Evolutionary conservation across 2,888 invertebrate species (phyloP), one percentile per base, ranked within the genome.

Genomic region (Gnatocerus cornutus): DNA sequence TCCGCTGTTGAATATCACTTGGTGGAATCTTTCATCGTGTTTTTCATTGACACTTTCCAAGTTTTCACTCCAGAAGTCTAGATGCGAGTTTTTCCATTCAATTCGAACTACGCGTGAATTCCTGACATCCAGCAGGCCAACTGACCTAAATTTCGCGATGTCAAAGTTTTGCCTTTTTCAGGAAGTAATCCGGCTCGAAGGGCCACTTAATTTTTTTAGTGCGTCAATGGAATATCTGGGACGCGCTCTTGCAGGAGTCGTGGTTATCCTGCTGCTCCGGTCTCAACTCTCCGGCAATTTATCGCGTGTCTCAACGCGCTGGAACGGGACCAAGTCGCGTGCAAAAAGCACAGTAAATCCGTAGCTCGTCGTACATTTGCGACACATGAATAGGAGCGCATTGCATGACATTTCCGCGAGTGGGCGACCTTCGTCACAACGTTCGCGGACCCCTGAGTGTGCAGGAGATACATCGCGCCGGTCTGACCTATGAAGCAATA

Each of bases 401-500:
- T 71, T 52, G 59, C 58, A 55, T 53, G 70, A 77, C 77, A 78
- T 78, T 78, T 78, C 73, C 75, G 72, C 71, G 73, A 73, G 75
- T 76, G 76, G 76, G 75, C 74, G 76, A 77, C 78, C 78, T 78
- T 78, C 78, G 72, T 73, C 71, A 37, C 62, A 50, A 39, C 56
- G 70, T 66, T 66, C 41, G 67, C 67, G 58, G 63, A 67, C 71
- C 66, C 71, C 67, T 71, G 67, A 67, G 70, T 70, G 71, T 71
- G 71, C 68, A 68, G 39, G 73, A 73, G 69, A 72, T 72, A 76
- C 73, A 72, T 71, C 72, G 74, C 69, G 72, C 73, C 72, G 72
- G 73, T 71, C 72, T 77, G 77, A 77, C 76, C 77, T 77, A 77
- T 77, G 77, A 76, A 71, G 77, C 71, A 77, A 77, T 73, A 50